Evolutionary conservation across 2,888 invertebrate genomes (phyloP).

Genomic region (Thysanoteuthis rhombus): DNA sequence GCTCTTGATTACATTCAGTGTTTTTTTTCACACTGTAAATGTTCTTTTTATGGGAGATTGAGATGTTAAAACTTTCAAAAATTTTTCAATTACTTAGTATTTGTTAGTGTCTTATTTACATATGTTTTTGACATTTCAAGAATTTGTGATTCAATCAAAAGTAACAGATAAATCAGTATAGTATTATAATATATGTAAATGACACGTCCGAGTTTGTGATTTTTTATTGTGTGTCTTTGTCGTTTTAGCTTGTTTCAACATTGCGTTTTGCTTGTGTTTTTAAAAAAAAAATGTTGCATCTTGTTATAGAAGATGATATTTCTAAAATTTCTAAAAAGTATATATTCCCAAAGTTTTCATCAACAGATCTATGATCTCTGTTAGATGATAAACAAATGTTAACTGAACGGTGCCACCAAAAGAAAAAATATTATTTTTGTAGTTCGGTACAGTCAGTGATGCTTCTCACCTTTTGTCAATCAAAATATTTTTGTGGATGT

Average conservation of each 20-base stretch:
- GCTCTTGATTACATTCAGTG: not conserved
- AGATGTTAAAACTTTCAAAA: too few relatives aligned
- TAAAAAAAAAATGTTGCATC: not conserved
- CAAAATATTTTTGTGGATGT: not conserved
- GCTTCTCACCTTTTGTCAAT: not conserved
- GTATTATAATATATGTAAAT: not conserved
- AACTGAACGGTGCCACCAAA: not conserved
- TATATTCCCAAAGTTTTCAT: not conserved
- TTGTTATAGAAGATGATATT: not conserved
- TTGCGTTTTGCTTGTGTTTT: not conserved
- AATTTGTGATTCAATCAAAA: not conserved
- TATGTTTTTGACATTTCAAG: not conserved
- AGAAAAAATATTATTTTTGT: too few relatives aligned
- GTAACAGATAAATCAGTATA: not conserved
- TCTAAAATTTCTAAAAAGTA: not conserved
- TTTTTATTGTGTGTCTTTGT: not conserved
- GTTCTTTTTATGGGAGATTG: too few relatives aligned
- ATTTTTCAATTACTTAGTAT: too few relatives aligned
- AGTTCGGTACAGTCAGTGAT: too few relatives aligned
- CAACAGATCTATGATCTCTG: not conserved
- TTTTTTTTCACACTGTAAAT: not conserved
- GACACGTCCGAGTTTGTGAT: not conserved
- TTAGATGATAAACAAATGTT: not conserved
- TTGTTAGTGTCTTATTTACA: too few relatives aligned
- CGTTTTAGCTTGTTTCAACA: not conserved